Conservation (phyloP, 2,888 invertebrate genomes). For the Synergus japonicus region DNA sequence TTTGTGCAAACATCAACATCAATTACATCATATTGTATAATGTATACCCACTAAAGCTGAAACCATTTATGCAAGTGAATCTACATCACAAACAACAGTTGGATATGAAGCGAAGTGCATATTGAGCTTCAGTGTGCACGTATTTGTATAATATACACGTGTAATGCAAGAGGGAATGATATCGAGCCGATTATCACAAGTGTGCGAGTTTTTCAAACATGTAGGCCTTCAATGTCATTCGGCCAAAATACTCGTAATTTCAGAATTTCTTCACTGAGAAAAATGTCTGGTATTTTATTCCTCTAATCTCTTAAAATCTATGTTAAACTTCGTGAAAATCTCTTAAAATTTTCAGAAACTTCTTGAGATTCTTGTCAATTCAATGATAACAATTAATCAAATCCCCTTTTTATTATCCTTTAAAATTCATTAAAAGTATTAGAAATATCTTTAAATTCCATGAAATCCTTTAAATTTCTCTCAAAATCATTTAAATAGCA, state of each 20-base stretch:
- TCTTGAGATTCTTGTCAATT: no score
- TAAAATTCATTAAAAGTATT: no score
- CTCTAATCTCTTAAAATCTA: no score
- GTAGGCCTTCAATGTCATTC: conserved; percentile 17
- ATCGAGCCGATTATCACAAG: conserved; percentile 19
- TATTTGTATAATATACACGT: not conserved
- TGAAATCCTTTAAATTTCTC: no score
- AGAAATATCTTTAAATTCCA: no score
- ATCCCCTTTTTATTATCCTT: no score
- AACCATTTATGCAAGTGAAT: conserved; percentile 12
- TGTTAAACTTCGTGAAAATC: no score
- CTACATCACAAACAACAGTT: conserved; percentile 5
- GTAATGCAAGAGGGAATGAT: not conserved
- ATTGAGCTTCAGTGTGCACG: not conserved
- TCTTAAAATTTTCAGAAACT: no score
- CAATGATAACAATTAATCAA: no score
- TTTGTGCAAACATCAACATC: conserved; percentile 13
- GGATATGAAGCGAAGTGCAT: not conserved
- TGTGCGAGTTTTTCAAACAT: conserved; percentile 7
- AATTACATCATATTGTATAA: not conserved
- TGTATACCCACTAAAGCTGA: not conserved
- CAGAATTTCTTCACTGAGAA: not conserved
- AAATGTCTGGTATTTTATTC: no score
- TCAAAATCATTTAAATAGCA: no score
- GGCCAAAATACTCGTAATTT: conserved; percentile 16